Base-by-base conservation (phyloP, 1,140 invertebrate genomes). In the Laupala kohalensis region DNA sequence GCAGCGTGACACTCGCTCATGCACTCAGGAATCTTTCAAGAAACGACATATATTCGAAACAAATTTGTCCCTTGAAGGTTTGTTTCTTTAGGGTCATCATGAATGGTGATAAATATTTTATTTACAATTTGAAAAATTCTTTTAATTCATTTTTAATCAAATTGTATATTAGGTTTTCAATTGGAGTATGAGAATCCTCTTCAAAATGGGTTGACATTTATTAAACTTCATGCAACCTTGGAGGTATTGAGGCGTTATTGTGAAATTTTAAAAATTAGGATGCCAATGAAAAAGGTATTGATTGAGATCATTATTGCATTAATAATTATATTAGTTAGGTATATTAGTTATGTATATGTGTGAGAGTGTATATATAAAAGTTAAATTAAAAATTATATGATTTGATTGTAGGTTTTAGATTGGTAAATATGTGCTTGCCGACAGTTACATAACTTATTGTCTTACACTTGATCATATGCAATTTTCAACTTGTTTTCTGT, bases 221-320 rank as follows among this genome's bases (percentile, higher is more conserved):
- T 91, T 75, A 92, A 91, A 86, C 88, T 98, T 73, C 93, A 97
- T 81, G 92, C 92, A 4, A 92, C 96, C 0, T 84, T 88, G 76
- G 85, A 91, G 78, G 92, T 98, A 5, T 80, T 98, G 65, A 86
- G 88, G 74, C 87, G 92, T 75, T 97, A 98, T 82, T 90, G 93
- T 69, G 96, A 98, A 83, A 90, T 98, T 76, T 85, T 97, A 75
- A 96, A 96, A 79, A 84, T 98, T 28, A 88, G 95, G 80, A 92
- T 98, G 91, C 95, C 96, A 15, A 95, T 98, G 88, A 94, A 92
- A 84, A 88, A 92, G 83, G 86, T 93, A 30, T 68, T 13, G 13
- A 27, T 25, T 67, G 13, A 30, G 68, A 12, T 26, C 23, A 13
- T n/a, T 71, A 6, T 65, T 64, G 23, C 23, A 65, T 30, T 71